Evolutionary conservation across 2,888 invertebrate species (phyloP).

Genomic region (Coenonympha glycerion): DNA sequence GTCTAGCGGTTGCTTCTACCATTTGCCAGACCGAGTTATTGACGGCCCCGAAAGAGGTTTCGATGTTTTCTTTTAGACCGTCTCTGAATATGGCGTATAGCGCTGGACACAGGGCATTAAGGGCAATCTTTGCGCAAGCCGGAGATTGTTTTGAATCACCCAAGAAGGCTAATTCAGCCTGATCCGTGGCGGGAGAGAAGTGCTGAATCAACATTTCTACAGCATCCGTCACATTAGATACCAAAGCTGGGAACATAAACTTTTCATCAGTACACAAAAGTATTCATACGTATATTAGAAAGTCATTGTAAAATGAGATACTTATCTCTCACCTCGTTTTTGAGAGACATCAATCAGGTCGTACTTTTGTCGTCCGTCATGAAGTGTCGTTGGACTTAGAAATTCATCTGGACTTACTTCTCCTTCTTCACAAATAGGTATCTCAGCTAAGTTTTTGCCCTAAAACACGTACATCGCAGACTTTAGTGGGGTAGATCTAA

Average conservation of each 20-base stretch:
- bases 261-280: background rate
- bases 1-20: conserved; percentile 90
- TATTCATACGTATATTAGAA: background rate
- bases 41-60: conserved; percentile 90
- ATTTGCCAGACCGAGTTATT: conserved; percentile 93
- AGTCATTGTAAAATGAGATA: background rate
- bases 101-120: conserved; percentile 87
- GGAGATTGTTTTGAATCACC: conserved; percentile 78
- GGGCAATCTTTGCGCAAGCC: conserved; percentile 82
- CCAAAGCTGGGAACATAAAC: conserved; percentile 73
- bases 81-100: conserved; percentile 89
- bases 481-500: background rate
- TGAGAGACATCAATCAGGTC: conserved; percentile 76
- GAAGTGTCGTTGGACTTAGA: conserved; percentile 67
- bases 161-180: conserved; percentile 75
- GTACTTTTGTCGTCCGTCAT: conserved; percentile 59
- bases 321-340: conserved; percentile 73
- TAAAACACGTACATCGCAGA: conserved; percentile 42
- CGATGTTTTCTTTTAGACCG: conserved; percentile 86
- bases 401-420: conserved; percentile 78
- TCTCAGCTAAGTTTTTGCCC: conserved; percentile 77
- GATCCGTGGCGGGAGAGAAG: conserved; percentile 80
- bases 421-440: conserved; percentile 80
- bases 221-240: conserved; percentile 83
- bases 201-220: conserved; percentile 84